These are phyloP conservation scores for Prionchulus punctatus DNA, from an alignment of 2,888 invertebrate species.

Conservation along the genomic window DNA sequence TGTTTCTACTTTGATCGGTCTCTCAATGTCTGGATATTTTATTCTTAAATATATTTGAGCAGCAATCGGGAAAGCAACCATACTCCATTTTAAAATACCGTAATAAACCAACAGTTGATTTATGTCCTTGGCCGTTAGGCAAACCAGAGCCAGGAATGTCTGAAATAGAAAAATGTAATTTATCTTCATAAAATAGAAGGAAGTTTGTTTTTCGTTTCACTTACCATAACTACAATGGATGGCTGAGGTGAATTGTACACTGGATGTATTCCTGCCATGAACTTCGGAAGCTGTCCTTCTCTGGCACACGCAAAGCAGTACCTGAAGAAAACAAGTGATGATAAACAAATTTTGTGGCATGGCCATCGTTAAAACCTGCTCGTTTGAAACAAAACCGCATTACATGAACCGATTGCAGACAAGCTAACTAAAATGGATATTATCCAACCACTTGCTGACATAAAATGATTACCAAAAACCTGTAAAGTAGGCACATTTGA, in stretches of 20 bases:
- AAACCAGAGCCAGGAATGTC: background rate
- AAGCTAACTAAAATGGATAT: conserved; percentile 4
- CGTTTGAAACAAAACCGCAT: background rate
- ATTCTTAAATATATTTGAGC: conserved; percentile 1
- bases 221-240: background rate
- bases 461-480: conserved; percentile 1
- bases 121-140: background rate
- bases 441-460: background rate
- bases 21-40: background rate
- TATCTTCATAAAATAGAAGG: too few species aligned
- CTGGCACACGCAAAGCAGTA: background rate
- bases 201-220: too few species aligned
- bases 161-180: too few species aligned
- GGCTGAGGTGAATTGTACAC: background rate
- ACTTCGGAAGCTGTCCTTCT: conserved; percentile 1
- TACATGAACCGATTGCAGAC: conserved; percentile 1
- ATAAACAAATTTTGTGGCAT: background rate
- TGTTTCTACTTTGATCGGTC: conserved; percentile 1
- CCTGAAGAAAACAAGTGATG: background rate
- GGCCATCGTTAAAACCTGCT: background rate
- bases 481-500: background rate
- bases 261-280: background rate
- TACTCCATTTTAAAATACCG: conserved; percentile 3
- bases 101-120: conserved; percentile 3
- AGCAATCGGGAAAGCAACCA: background rate